Percentiles rank a stretch among this genome's conserved stretches.
Conservation (phyloP, 1,140 invertebrate species). For the Neotoxoptera formosana region DNA sequence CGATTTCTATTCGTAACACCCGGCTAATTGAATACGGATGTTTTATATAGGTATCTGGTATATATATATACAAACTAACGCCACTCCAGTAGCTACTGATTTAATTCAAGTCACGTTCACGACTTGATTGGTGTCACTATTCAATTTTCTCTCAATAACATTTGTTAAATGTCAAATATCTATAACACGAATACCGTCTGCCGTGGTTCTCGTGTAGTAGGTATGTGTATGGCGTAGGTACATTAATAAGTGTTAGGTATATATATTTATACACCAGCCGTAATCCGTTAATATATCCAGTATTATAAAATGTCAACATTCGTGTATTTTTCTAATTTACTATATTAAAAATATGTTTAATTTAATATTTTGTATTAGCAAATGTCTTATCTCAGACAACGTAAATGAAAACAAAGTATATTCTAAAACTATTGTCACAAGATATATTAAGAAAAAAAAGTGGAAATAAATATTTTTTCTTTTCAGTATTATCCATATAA, state of each 20-base stretch:
- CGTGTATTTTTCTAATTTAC: not conserved
- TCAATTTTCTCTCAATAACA: not conserved
- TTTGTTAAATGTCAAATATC: not conserved
- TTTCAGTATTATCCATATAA: not conserved
- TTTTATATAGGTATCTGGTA: not conserved
- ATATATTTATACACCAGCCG: not conserved
- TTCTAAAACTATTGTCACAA: too few species aligned
- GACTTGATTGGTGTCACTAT: not conserved
- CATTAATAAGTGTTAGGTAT: not conserved
- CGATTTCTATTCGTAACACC: not conserved
- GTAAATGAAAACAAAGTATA: not conserved
- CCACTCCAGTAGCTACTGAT: not conserved
- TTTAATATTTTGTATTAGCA: not conserved
- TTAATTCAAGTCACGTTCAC: not conserved
- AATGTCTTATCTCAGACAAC: too few species aligned
- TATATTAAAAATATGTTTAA: not conserved
- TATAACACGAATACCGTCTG: not conserved
- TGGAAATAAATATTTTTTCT: not conserved
- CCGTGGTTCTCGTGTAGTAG: not conserved
- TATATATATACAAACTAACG: not conserved
- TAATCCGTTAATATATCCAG: not conserved
- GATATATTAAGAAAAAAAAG: not conserved
- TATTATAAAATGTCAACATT: not conserved
- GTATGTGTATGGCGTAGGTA: not conserved
- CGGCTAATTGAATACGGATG: not conserved